These are phyloP conservation scores for Amblyraja radiata DNA, from an alignment of 2,797 vertebrate genomes.

Conservation along the genomic window DNA sequence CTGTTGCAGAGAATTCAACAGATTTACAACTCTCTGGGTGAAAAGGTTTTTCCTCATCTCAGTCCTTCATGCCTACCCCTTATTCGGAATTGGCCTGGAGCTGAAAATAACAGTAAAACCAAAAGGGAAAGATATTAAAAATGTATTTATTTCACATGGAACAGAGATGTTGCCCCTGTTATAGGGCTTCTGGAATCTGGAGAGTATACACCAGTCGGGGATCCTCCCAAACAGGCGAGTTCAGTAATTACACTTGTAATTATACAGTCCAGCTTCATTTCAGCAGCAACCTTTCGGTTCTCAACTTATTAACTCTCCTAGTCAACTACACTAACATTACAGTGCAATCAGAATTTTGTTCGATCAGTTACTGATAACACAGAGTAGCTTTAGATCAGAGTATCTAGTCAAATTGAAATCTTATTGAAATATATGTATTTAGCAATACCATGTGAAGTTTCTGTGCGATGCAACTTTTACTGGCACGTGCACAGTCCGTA, in stretches of 20 bases:
- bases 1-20: too few relatives aligned
- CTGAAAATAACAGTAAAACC: not conserved
- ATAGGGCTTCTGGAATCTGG: not conserved
- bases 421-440: not conserved
- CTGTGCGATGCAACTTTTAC: not conserved
- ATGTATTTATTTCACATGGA: not conserved
- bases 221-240: not conserved
- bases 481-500: not conserved
- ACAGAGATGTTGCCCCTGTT: not conserved
- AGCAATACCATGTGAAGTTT: not conserved
- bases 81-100: not conserved
- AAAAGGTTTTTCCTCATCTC: too few relatives aligned
- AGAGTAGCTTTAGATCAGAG: not conserved
- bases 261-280: not conserved
- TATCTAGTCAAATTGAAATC: too few relatives aligned
- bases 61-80: too few relatives aligned
- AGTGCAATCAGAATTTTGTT: not conserved
- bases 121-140: not conserved
- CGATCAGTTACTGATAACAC: not conserved
- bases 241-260: constrained; percentile 1
- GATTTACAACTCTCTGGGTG: too few relatives aligned
- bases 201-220: not conserved
- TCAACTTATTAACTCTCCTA: not conserved
- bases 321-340: not conserved
- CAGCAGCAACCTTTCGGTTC: constrained; percentile 19